Base-by-base conservation (phyloP, 2,888 invertebrate genomes). In the Apamea monoglypha region DNA sequence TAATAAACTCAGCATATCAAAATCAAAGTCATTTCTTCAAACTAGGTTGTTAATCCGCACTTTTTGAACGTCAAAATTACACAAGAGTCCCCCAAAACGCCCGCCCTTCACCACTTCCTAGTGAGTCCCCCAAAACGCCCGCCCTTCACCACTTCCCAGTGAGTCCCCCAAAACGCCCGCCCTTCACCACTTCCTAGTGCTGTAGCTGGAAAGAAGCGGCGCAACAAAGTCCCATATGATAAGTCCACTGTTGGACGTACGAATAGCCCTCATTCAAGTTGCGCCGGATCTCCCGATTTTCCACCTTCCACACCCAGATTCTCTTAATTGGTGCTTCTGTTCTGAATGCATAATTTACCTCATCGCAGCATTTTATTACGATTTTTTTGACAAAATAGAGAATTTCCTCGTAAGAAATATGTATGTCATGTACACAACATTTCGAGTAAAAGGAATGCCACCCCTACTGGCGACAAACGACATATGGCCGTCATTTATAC, bases 401-500 rank as follows among this genome's bases (percentile, higher is more conserved):
- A 50, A 25, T 47, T 47, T n/a, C 32, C 21, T 61, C 29, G 1
- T 14, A 44, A 53, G 18, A 59, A n/a, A 40, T 56, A 10, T 3
- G 36, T 36, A 5, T 36, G 5, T 36, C 36, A 36, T 36, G 36
- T 61, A 16, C 29, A 18, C 16, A 67, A 61, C 1, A 63, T 47
- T 61, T 59, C 12, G 50, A 68, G 21, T 64, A 61, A 80, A 64
- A 53, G 5, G 5, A 61, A 69, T 16, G n/a, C 36, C 87, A 76
- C 84, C 85, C 85, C 85, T 85, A 75, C 32, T 68, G 53, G 47
- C 81, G 29, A 91, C 92, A 91, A 88, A 88, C 88, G 90, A 93
- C 93, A 93, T 92, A 94, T 93, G 93, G 92, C 87, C 72, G 86
- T 88, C 91, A 92, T 92, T 92, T 84, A 85, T 78, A 76, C 78